A percentile compares a stretch with the other conserved stretches of the same genome.
These are phyloP conservation scores for Caenorhabditis brenneri DNA, from an alignment of 1,140 invertebrate species.

Conservation along the genomic window DNA sequence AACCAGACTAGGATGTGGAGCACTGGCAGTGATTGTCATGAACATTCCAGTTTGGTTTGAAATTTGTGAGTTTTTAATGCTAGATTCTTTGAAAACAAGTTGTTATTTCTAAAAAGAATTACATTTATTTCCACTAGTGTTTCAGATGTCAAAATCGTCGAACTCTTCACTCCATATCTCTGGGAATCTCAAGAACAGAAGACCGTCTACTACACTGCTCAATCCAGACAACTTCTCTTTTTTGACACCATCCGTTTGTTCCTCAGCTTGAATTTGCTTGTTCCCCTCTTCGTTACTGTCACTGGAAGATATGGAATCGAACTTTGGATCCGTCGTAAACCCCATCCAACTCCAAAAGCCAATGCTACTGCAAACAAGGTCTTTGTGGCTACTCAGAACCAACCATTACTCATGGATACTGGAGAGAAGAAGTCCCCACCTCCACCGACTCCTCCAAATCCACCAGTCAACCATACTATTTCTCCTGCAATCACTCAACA, in stretches of 20 bases:
- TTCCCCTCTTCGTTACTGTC: not conserved
- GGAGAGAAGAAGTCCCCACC: slow-evolving; percentile 23
- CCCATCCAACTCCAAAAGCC: not conserved
- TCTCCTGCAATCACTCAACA: too few relatives aligned
- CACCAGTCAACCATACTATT: not conserved
- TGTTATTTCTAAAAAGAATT: too few relatives aligned
- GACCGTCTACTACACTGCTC: slow-evolving; percentile 2
- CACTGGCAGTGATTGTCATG: not conserved
- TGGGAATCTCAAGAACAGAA: not conserved
- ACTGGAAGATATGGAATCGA: not conserved
- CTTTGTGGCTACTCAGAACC: not conserved
- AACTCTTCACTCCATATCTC: not conserved
- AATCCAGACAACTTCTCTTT: not conserved
- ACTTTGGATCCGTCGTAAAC: not conserved
- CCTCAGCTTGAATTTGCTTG: not conserved
- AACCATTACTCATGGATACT: slow-evolving; percentile 5
- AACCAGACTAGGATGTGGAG: not conserved
- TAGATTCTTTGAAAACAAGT: not conserved
- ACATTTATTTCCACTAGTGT: too few relatives aligned
- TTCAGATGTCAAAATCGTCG: slow-evolving; percentile 18
- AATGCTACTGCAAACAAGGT: slow-evolving; percentile 8
- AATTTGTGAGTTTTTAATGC: slow-evolving; percentile 12
- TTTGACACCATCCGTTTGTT: not conserved
- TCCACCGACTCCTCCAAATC: not conserved
- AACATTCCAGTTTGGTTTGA: not conserved